A percentile compares a stretch with the other conserved stretches of the same genome.
These are phyloP conservation scores for Eupithecia abbreviata DNA, from an alignment of 2,888 invertebrate genomes.

Conservation along the genomic window DNA sequence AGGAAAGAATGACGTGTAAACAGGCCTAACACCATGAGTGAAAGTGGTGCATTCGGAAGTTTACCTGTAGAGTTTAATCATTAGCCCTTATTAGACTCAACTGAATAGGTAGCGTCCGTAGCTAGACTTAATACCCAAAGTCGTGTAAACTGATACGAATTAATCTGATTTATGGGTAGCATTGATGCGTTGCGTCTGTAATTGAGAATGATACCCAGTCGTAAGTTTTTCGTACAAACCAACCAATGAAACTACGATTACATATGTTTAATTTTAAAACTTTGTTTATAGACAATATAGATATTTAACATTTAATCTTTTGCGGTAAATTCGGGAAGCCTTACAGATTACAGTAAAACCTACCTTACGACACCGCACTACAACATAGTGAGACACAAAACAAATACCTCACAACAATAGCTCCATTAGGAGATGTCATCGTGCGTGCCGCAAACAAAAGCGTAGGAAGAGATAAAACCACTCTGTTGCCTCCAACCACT, in stretches of 20 bases:
- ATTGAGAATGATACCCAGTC: not conserved
- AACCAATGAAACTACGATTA: not conserved
- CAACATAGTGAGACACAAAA: conserved; percentile 33
- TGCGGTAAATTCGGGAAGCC: conserved; percentile 2
- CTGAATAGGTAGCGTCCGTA: too few species aligned
- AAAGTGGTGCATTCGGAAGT: too few species aligned
- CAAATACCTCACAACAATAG: conserved; percentile 71
- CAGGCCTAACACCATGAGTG: too few species aligned
- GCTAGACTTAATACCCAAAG: too few species aligned
- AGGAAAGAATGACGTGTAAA: too few species aligned
- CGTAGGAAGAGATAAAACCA: conserved; percentile 79
- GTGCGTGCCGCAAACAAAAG: conserved; percentile 82
- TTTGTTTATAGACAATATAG: not conserved
- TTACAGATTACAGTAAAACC: conserved; percentile 27
- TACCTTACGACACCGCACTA: conserved; percentile 40
- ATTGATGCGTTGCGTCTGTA: not conserved
- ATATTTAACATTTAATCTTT: too few species aligned
- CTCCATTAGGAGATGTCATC: conserved; percentile 79
- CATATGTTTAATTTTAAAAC: not conserved
- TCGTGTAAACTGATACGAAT: not conserved
- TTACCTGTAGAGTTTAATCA: too few species aligned
- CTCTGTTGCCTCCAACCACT: conserved; percentile 56
- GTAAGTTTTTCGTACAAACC: not conserved
- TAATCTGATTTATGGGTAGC: not conserved
- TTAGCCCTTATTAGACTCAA: too few species aligned